Percentiles rank a stretch among this genome's conserved stretches.
Evolutionary conservation across 1,140 invertebrate species (phyloP).

Genomic region (Tetragnatha versicolor): DNA sequence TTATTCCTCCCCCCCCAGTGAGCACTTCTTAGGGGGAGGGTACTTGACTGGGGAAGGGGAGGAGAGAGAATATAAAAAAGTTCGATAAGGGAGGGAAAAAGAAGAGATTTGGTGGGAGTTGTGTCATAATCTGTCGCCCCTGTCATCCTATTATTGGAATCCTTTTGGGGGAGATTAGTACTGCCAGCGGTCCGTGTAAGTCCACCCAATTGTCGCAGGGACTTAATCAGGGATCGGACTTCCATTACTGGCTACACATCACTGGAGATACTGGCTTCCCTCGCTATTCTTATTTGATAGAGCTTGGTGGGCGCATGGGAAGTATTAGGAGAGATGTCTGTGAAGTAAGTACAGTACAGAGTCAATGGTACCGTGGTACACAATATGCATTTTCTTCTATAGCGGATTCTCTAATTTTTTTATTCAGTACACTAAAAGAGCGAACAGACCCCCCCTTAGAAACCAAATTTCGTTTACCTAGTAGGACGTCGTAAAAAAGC

Average conservation of each 20-base stretch:
- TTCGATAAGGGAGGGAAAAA: background rate
- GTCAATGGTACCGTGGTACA: no score
- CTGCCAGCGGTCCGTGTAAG: constrained; percentile 30
- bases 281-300: background rate
- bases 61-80: background rate
- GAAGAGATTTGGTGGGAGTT: constrained; percentile 19
- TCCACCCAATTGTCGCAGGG: constrained; percentile 35
- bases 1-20: background rate
- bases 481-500: no score
- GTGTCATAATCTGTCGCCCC: constrained; percentile 42
- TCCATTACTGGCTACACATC: background rate
- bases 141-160: constrained; percentile 44
- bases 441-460: no score
- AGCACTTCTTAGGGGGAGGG: background rate
- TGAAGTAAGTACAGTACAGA: no score
- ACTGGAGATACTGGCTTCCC: background rate
- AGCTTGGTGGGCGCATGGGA: background rate
- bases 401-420: no score
- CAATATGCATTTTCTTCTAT: no score
- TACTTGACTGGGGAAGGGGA: background rate
- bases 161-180: constrained; percentile 29
- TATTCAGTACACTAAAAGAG: no score
- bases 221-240: constrained; percentile 35
- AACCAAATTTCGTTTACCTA: no score
- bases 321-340: no score